These are phyloP conservation scores for Xiphophorus hellerii DNA, from an alignment of 2,113 vertebrate species.

Conservation along the genomic window DNA sequence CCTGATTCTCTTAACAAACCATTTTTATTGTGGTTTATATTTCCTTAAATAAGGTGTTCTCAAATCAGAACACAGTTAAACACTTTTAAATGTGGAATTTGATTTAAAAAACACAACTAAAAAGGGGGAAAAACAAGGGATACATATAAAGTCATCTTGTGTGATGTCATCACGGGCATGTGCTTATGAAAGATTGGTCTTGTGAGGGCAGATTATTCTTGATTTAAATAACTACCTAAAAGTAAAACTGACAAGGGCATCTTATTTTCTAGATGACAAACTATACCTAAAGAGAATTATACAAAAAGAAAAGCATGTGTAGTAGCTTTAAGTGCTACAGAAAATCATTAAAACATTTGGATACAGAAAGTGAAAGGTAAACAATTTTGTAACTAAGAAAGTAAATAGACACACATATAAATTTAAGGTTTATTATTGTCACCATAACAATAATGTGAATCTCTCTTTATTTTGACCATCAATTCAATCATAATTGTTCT, in stretches of 20 bases:
- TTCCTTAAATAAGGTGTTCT: neutral
- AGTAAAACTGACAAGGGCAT: neutral
- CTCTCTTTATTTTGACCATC: conserved; percentile 81
- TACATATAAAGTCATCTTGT: no score
- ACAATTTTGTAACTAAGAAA: conserved; percentile 47
- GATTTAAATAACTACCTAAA: neutral
- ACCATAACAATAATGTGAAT: conserved; percentile 80
- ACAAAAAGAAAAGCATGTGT: no score
- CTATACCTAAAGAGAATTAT: no score
- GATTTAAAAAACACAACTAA: neutral
- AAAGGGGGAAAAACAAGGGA: no score
- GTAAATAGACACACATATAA: conserved; percentile 64
- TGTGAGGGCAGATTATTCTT: neutral
- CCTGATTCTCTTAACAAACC: neutral
- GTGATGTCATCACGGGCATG: no score
- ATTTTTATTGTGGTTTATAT: neutral
- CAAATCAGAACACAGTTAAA: neutral
- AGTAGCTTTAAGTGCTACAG: no score
- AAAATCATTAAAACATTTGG: no score
- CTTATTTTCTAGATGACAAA: no score
- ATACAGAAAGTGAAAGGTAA: no score
- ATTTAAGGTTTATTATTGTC: conserved; percentile 79
- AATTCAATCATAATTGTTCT: conserved; percentile 80
- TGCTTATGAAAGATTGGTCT: no score
- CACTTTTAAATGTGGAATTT: neutral